These are phyloP conservation scores for Anolis carolinensis DNA, from an alignment of 2,113 vertebrate genomes.

Conservation along the genomic window DNA sequence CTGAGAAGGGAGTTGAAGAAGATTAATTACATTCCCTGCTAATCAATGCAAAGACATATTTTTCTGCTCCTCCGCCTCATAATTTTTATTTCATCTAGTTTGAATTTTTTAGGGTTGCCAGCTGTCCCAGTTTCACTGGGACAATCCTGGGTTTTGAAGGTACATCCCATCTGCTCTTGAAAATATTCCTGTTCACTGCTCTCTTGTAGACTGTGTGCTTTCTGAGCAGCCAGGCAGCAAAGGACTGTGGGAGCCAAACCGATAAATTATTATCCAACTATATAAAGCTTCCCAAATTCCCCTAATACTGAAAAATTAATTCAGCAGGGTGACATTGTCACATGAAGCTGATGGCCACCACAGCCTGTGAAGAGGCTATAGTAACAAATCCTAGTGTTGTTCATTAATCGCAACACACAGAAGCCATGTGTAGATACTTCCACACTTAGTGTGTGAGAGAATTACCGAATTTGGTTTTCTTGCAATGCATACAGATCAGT, in stretches of 20 bases:
- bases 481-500: background rate
- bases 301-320: constrained; percentile 59
- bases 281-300: constrained; percentile 68
- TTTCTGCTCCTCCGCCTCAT: constrained; percentile 74
- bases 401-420: background rate
- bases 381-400: background rate
- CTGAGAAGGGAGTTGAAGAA: constrained; percentile 70
- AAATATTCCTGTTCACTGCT: constrained; percentile 78
- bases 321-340: constrained; percentile 53
- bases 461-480: constrained; percentile 3
- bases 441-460: background rate
- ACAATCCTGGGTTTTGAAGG: constrained; percentile 77
- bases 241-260: constrained; percentile 66
- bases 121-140: constrained; percentile 78
- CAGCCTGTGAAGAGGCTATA: constrained; percentile 48
- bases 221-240: constrained; percentile 71
- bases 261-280: constrained; percentile 73
- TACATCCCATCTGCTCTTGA: constrained; percentile 78
- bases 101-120: constrained; percentile 75
- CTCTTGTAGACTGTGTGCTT: constrained; percentile 70
- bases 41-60: constrained; percentile 79
- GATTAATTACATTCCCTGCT: constrained; percentile 74
- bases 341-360: constrained; percentile 56
- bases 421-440: background rate
- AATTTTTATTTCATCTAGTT: constrained; percentile 80